Percentiles rank a stretch among this genome's conserved stretches.
Conservation (phyloP, 2,888 invertebrate genomes). For the Apoda limacodes region DNA sequence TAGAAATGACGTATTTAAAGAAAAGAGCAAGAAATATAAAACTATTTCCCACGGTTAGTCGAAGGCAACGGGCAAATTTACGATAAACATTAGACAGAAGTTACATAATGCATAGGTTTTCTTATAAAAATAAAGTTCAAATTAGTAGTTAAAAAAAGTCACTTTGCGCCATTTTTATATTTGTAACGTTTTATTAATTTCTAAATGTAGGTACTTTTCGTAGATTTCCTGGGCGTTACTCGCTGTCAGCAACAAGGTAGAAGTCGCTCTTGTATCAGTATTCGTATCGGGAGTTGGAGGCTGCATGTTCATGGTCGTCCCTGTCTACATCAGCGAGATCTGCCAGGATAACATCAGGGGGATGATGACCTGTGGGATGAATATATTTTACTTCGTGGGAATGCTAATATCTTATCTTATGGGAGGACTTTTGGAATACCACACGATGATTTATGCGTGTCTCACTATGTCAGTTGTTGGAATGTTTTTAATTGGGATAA, state of each 20-base stretch:
- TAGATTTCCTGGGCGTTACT: slow-evolving; percentile 41
- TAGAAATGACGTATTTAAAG: no score
- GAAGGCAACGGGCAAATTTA: no score
- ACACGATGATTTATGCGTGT: slow-evolving; percentile 31
- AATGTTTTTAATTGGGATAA: slow-evolving; percentile 21
- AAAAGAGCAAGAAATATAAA: not conserved
- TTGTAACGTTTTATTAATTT: not conserved
- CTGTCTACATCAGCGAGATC: slow-evolving; percentile 23
- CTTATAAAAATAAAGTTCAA: no score
- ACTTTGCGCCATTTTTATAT: not conserved
- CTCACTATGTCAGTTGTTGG: slow-evolving; percentile 26
- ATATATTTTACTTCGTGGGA: slow-evolving; percentile 21
- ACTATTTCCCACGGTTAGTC: not conserved
- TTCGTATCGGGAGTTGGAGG: slow-evolving; percentile 37
- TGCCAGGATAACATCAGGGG: slow-evolving; percentile 24
- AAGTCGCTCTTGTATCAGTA: slow-evolving; percentile 30
- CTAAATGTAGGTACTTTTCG: slow-evolving; percentile 2
- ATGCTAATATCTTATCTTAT: slow-evolving; percentile 25
- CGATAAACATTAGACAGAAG: no score
- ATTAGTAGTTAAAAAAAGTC: no score
- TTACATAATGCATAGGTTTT: no score
- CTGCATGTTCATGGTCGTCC: slow-evolving; percentile 28
- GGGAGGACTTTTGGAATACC: slow-evolving; percentile 34
- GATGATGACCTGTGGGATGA: slow-evolving; percentile 17
- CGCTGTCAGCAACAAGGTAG: slow-evolving; percentile 27